phyloP scores from a whole-genome alignment of 2,888 invertebrate species.

The Tetropium fuscum region DNA sequence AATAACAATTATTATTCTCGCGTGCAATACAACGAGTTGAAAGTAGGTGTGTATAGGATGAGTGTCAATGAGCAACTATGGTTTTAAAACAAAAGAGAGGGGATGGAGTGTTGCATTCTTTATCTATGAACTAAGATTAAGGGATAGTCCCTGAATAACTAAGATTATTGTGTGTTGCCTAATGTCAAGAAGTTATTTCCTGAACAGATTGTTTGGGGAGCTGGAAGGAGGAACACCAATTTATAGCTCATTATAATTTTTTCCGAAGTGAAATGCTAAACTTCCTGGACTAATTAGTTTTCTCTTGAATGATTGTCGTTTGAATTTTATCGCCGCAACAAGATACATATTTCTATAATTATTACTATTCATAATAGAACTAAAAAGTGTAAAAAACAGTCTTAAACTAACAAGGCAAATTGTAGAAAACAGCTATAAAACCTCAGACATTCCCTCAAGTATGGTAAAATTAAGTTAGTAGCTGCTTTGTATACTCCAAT shows the following conservation, averaged over 20 bases:
- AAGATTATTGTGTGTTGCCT: too few relatives aligned
- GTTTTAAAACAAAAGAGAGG: too few relatives aligned
- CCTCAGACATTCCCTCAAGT: slow-evolving; percentile 5
- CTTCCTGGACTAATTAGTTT: neutral
- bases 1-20: too few relatives aligned
- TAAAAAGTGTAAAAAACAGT: neutral
- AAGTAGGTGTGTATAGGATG: too few relatives aligned
- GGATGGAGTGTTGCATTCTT: too few relatives aligned
- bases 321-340: neutral
- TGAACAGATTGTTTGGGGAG: too few relatives aligned
- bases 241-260: slow-evolving; percentile 4
- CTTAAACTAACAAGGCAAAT: neutral
- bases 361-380: neutral
- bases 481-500: neutral
- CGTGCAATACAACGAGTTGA: too few relatives aligned
- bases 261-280: slow-evolving; percentile 1
- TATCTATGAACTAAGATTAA: too few relatives aligned
- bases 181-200: too few relatives aligned
- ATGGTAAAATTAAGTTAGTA: slow-evolving; percentile 3
- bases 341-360: neutral
- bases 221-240: too few relatives aligned
- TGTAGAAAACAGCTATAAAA: slow-evolving; percentile 9
- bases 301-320: slow-evolving; percentile 18
- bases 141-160: too few relatives aligned
- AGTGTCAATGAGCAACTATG: too few relatives aligned